Evolutionary conservation across 2,797 vertebrate genomes (phyloP).

Genomic region (Aeoliscus strigatus): DNA sequence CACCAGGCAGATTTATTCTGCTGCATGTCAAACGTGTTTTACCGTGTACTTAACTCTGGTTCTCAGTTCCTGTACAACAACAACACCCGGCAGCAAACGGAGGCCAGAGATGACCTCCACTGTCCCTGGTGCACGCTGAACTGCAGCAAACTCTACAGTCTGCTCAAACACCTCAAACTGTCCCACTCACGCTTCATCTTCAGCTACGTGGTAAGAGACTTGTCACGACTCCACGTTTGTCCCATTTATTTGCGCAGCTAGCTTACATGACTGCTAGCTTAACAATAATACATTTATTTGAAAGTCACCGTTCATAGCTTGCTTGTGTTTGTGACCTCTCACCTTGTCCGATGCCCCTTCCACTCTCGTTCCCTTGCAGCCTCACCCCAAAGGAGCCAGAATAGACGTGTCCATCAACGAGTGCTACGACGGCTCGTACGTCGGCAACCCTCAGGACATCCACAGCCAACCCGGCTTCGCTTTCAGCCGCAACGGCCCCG

Average conservation of each 20-base stretch:
- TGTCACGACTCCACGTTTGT: no score
- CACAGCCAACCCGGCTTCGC: conserved; percentile 98
- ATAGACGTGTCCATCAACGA: conserved; percentile 99
- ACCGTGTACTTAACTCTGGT: conserved; percentile 21
- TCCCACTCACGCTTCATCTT: conserved; percentile 99
- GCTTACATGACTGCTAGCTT: no score
- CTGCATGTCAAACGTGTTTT: no score
- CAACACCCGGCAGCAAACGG: conserved; percentile 96
- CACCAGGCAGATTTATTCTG: no score
- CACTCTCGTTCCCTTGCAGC: no score
- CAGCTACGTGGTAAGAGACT: conserved; percentile 88
- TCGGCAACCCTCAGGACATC: conserved; percentile 98
- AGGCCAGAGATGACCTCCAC: conserved; percentile 95
- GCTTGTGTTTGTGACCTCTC: not conserved
- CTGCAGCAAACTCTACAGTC: conserved; percentile 96
- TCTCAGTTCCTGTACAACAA: conserved; percentile 98
- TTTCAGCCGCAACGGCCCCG: conserved; percentile 96
- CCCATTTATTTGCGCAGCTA: no score
- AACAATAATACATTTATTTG: no score
- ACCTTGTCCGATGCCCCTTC: not conserved
- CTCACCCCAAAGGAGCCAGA: conserved; percentile 97
- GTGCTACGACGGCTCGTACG: conserved; percentile 97
- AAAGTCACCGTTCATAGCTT: no score
- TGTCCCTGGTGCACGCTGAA: conserved; percentile 99
- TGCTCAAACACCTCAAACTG: conserved; percentile 98